Base-by-base conservation (phyloP, 2,797 vertebrate species). In the Scomberomorus guttatus region DNA sequence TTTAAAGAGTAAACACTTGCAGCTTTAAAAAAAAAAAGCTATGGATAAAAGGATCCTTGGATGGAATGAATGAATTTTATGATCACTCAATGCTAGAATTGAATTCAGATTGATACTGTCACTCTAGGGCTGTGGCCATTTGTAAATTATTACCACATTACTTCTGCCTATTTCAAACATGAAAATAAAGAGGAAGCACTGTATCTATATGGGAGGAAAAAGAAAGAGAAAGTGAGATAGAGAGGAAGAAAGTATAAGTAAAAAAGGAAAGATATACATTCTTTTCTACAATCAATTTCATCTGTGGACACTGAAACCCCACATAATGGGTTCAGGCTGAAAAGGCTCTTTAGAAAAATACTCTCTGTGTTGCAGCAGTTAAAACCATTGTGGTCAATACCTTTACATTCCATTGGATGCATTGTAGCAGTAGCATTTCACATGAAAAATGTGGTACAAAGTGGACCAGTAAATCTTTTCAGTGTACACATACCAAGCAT, bases 381-480 rank as follows among this genome's bases (percentile, higher is more conserved):
- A 67, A 73, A 87, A 67, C 32, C 18, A 22, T 58, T 76, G 54
- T 75, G 77, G 79, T 79, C 82, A 82, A 80, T 75, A 78, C 39
- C 46, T 79, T 69, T 44, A 69, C 64, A 56, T 79, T 79, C 44
- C n/a, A 56, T 73, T 85, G 59, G 68, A 74, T 81, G 78, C 66
- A 75, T 67, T 92, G 80, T 85, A 79, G 72, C 75, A 39, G 82
- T 76, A 88, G 66, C 70, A 65, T 91, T 91, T 89, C 82, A 84
- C 64, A 81, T 92, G 87, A 92, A 84, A 90, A 91, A 94, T 89
- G 85, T 83, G 68, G 59, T 61, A 62, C 79, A 90, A 90, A 92
- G 88, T 86, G 80, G 84, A 78, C 52, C 87, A 80, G 46, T 94
- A 93, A 91, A 94, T 95, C 90, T 90, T 83, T 29, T 0, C 56